These are phyloP conservation scores for Pseudois nayaur DNA, from an alignment of 2,113 vertebrate genomes.

Conservation along the genomic window DNA sequence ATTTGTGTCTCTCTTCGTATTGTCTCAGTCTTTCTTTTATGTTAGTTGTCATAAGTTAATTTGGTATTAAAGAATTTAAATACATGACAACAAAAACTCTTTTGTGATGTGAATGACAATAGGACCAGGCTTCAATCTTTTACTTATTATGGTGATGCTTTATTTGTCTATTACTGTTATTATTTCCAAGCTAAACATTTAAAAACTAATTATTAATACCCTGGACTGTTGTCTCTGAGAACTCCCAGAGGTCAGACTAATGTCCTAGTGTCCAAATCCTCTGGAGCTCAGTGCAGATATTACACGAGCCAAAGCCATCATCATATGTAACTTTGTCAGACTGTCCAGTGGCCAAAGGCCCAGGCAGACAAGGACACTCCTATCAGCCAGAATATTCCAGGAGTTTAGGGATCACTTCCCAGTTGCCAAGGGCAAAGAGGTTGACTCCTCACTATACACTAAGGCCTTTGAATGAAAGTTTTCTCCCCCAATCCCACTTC, in stretches of 20 bases:
- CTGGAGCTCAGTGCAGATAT: not conserved
- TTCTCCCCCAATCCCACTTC: not conserved
- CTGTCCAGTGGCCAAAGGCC: not conserved
- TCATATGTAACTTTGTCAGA: not conserved
- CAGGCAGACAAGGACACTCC: not conserved
- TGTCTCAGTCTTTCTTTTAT: slow-evolving; percentile 36
- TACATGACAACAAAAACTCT: slow-evolving; percentile 23
- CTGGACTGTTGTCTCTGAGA: not conserved
- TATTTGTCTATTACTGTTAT: slow-evolving; percentile 61
- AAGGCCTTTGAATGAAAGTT: accelerated
- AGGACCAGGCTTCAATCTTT: slow-evolving; percentile 40
- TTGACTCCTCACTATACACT: not conserved
- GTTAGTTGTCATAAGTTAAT: not conserved
- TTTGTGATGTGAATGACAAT: slow-evolving; percentile 38
- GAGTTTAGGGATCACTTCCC: not conserved
- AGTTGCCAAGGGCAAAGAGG: too few species aligned
- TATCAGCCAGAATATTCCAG: not conserved
- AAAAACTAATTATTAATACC: not conserved
- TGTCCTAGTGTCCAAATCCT: not conserved
- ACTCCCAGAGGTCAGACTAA: not conserved
- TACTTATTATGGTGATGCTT: slow-evolving; percentile 51
- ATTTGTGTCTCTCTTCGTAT: slow-evolving; percentile 32
- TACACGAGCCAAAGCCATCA: too few species aligned
- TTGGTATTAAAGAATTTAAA: slow-evolving; percentile 58
- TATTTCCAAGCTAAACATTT: slow-evolving; percentile 10